Evolutionary conservation across 2,113 vertebrate species (phyloP).

Genomic region (Tinamus guttatus): DNA sequence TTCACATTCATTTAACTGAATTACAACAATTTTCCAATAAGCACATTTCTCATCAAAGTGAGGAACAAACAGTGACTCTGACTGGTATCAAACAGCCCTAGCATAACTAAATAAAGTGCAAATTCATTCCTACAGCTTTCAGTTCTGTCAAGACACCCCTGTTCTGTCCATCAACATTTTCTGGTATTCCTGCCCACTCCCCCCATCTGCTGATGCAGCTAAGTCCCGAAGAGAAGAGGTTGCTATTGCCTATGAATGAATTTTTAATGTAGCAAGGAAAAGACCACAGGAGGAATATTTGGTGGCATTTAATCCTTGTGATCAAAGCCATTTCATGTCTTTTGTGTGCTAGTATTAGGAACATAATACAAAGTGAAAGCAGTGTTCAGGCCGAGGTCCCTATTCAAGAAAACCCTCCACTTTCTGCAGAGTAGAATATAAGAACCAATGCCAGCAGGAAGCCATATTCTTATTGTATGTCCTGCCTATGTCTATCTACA

Average conservation of each 20-base stretch:
- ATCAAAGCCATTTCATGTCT: conserved; percentile 63
- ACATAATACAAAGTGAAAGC: conserved; percentile 18
- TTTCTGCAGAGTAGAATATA: neutral
- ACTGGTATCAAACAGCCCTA: neutral
- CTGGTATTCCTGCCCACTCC: conserved; percentile 5
- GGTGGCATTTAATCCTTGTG: conserved; percentile 50
- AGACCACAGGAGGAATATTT: conserved; percentile 49
- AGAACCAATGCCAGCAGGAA: conserved; percentile 1
- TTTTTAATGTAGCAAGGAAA: conserved; percentile 59
- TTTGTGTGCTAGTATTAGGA: conserved; percentile 60
- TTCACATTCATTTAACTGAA: neutral
- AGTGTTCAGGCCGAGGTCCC: neutral
- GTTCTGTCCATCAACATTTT: conserved; percentile 40
- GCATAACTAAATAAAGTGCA: conserved; percentile 18
- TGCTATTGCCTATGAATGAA: conserved; percentile 11
- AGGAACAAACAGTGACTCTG: conserved; percentile 7
- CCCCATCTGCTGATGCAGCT: conserved; percentile 45
- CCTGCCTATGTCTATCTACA: neutral
- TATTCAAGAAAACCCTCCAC: neutral
- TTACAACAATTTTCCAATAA: conserved; percentile 9
- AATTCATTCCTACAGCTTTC: neutral
- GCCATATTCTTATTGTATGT: neutral
- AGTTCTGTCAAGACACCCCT: conserved; percentile 6
- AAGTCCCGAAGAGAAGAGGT: conserved; percentile 43
- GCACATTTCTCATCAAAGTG: neutral